These are phyloP conservation scores for Drosophila lacertosa DNA, from an alignment of 1,140 invertebrate genomes.

Conservation along the genomic window DNA sequence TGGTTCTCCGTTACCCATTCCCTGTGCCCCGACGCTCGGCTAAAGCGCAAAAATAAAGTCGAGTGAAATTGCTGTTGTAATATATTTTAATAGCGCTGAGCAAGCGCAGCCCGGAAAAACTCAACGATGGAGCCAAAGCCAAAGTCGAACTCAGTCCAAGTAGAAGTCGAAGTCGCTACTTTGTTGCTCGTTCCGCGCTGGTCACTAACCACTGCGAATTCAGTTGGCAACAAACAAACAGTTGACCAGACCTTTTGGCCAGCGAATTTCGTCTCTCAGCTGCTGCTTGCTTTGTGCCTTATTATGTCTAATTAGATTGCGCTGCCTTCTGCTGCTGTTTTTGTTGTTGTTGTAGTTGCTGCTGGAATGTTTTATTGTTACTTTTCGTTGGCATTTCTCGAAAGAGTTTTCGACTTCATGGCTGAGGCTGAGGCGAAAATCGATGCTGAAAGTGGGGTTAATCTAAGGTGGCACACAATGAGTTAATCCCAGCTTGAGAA, in stretches of 20 bases:
- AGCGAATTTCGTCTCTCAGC: slow-evolving; percentile 45
- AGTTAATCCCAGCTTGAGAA: slow-evolving; percentile 19
- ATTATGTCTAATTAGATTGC: slow-evolving; percentile 79
- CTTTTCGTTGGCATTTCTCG: slow-evolving; percentile 22
- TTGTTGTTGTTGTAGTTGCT: slow-evolving; percentile 9
- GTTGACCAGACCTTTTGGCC: slow-evolving; percentile 59
- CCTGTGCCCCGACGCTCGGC: not conserved
- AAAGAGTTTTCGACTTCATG: slow-evolving; percentile 32
- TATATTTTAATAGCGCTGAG: slow-evolving; percentile 74
- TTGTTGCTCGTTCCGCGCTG: slow-evolving; percentile 30
- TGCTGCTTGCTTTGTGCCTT: slow-evolving; percentile 56
- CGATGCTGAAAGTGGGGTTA: slow-evolving; percentile 31
- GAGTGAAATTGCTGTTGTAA: slow-evolving; percentile 77
- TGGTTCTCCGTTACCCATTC: not conserved
- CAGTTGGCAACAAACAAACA: slow-evolving; percentile 27
- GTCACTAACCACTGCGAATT: slow-evolving; percentile 35
- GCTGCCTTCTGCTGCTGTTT: slow-evolving; percentile 42
- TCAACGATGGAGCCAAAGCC: slow-evolving; percentile 50
- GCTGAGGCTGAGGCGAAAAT: slow-evolving; percentile 13
- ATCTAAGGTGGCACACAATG: slow-evolving; percentile 26
- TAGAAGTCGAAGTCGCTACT: slow-evolving; percentile 23
- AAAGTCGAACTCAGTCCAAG: slow-evolving; percentile 29
- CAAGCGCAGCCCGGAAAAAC: slow-evolving; percentile 57
- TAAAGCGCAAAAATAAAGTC: slow-evolving; percentile 78
- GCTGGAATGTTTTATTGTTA: slow-evolving; percentile 44